A percentile compares a stretch with the other conserved stretches of the same genome.
Evolutionary conservation across 2,113 vertebrate species (phyloP).

Genomic region (Rousettus leschenaultii): DNA sequence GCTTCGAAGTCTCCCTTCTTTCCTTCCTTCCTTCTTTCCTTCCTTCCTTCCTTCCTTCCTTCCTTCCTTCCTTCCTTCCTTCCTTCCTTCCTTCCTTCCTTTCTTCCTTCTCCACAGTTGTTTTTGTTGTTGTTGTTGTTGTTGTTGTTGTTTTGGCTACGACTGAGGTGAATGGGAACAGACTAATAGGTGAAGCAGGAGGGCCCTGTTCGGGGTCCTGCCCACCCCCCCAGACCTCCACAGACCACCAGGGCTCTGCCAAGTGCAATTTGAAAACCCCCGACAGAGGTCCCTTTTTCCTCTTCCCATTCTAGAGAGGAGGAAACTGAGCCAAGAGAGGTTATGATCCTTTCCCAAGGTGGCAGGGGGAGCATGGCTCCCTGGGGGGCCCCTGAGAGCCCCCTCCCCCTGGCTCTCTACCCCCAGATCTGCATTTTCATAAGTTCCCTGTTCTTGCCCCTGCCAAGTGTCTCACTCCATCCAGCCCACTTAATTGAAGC

Average conservation of each 20-base stretch:
- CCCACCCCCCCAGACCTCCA: background rate
- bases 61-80: background rate
- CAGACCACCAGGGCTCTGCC: background rate
- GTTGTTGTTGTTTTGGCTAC: no score
- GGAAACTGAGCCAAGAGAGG: background rate
- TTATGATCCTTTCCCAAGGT: background rate
- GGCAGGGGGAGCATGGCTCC: background rate
- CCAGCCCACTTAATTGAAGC: constrained; percentile 71
- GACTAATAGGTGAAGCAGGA: background rate
- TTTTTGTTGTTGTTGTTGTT: no score
- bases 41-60: no score
- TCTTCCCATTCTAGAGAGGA: background rate
- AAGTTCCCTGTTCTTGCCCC: constrained; percentile 3
- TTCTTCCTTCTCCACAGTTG: no score
- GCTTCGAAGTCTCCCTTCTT: background rate
- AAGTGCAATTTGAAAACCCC: background rate
- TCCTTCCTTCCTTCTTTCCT: fast-evolving
- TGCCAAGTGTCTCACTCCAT: background rate
- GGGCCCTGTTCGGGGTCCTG: background rate
- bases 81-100: no score
- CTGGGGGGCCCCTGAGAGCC: fast-evolving
- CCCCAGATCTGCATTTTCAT: constrained; percentile 14
- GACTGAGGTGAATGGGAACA: background rate
- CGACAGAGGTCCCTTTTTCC: background rate
- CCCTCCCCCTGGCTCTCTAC: background rate